A percentile compares a stretch with the other conserved stretches of the same genome.
Evolutionary conservation across 2,113 vertebrate species (phyloP).

Genomic region (Ivindomyrus marchei): DNA sequence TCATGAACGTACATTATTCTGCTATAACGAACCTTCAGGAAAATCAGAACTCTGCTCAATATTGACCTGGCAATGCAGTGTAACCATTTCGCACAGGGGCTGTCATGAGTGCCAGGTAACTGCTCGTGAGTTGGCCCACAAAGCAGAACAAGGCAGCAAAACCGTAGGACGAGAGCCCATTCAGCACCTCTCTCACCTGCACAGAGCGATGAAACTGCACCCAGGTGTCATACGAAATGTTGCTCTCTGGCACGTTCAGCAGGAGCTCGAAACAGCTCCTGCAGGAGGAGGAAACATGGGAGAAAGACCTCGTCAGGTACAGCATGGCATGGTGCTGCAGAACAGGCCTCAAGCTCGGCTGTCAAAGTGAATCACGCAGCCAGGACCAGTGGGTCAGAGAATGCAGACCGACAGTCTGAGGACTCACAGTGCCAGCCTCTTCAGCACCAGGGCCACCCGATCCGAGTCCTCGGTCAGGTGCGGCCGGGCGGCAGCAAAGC

Average conservation of each 20-base stretch:
- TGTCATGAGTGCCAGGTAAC: not conserved
- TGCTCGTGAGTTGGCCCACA: not conserved
- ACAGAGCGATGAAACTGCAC: slow-evolving; percentile 84
- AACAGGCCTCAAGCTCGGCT: not conserved
- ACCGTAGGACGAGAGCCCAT: not conserved
- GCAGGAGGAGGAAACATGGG: slow-evolving; percentile 13
- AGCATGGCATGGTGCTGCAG: not conserved
- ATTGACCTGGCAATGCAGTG: not conserved
- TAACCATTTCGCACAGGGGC: not conserved
- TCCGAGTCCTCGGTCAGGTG: slow-evolving; percentile 89
- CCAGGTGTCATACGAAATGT: slow-evolving; percentile 82
- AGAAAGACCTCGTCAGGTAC: not conserved
- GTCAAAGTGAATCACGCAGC: not conserved
- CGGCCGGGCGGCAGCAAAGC: slow-evolving; percentile 85
- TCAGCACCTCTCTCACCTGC: slow-evolving; percentile 63
- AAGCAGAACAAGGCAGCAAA: not conserved
- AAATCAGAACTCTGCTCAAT: not conserved
- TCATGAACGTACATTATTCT: not conserved
- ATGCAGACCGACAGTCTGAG: too few relatives aligned
- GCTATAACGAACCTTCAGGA: not conserved
- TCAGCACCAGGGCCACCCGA: slow-evolving; percentile 85
- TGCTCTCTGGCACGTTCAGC: slow-evolving; percentile 88
- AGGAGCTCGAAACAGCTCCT: slow-evolving; percentile 98
- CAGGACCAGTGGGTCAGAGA: not conserved
- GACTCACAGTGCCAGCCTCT: slow-evolving; percentile 92